Evolutionary conservation across 53 echinoderm and acorn worm genomes (phyloP), one percentile per base, ranked within the genome.

Genomic region (Paelopatides confundens): DNA sequence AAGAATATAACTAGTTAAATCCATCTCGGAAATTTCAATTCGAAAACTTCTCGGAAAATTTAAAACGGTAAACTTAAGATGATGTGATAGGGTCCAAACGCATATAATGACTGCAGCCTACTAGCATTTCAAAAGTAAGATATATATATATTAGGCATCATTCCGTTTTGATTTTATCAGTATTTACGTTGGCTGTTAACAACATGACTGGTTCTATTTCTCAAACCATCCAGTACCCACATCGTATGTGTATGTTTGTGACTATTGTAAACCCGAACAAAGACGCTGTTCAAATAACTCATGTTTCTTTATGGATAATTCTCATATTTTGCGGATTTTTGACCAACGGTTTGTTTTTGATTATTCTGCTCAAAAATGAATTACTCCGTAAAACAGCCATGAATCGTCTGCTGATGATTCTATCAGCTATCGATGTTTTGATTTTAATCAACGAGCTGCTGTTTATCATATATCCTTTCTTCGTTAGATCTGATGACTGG

Each of bases 361-460:
- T 50, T 13, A 78, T 52, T 13, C 31, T 78, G 3, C 79, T 47
- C 0, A 78, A 49, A 31, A 78, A 53, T 52, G 31, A 27, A 51
- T 32, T 2, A 15, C 40, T 78, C 29, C 79, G 79, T 32, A 49
- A 52, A 29, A 78, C 30, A 33, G 31, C 51, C 3, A 78, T 78
- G 79, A 49, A 50, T 52, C 79, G 79, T 46, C 79, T 78, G 13
- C 47, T 78, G 29, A 15, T 78, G 79, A 15, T 52, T 51, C 52
- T 78, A 12, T 78, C 79, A 1, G 52, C 51, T 3, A 33, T 50
- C 17, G 79, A 78, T 29, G 32, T 78, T 27, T 18, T 49, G 30
- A 78, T 78, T 52, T 50, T 78, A 47, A 23, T 78, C 1, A 78
- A 78, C 53, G 79, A 50, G 35, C 18, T 78, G 50, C 2, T 52